phyloP scores from a whole-genome alignment of 2,888 invertebrate species.

The Hoplodrina blanda region DNA sequence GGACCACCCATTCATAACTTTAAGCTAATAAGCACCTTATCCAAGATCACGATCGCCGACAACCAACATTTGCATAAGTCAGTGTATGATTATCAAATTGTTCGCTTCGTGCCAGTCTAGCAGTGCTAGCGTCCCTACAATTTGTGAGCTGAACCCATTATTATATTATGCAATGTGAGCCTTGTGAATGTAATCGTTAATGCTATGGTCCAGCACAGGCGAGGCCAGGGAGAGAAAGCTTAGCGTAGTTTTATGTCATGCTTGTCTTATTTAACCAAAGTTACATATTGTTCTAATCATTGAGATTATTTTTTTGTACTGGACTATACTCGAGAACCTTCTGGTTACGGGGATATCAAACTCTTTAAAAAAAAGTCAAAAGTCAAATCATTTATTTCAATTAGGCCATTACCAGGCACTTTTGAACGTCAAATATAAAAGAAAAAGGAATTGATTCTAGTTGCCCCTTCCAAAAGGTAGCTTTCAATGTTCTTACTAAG shows the following conservation, averaged over 20 bases:
- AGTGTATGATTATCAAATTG: conserved; percentile 45
- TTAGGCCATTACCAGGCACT: too few species aligned
- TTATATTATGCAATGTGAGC: conserved; percentile 55
- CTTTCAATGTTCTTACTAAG: too few species aligned
- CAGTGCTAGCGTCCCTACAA: conserved; percentile 32
- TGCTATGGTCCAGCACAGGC: conserved; percentile 12
- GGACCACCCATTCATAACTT: conserved; percentile 20
- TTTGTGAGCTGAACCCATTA: conserved; percentile 49
- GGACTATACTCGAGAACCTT: too few species aligned
- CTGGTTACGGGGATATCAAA: too few species aligned
- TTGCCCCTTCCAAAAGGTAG: too few species aligned
- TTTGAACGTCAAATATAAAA: too few species aligned
- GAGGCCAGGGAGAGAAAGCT: conserved; percentile 1
- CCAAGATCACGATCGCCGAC: conserved; percentile 51
- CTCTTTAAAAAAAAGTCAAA: too few species aligned
- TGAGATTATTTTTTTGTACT: too few species aligned
- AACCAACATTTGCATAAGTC: conserved; percentile 39
- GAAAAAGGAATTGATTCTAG: too few species aligned
- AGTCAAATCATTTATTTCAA: too few species aligned
- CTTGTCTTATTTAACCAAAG: too few species aligned
- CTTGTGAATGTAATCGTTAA: conserved; percentile 40
- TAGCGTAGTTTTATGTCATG: background rate
- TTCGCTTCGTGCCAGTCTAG: conserved; percentile 28
- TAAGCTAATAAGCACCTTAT: conserved; percentile 17
- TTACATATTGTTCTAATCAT: too few species aligned